Percentiles rank a stretch among this genome's conserved stretches.
Conservation (phyloP, 2,797 vertebrate species). For the Acanthornis magna region DNA sequence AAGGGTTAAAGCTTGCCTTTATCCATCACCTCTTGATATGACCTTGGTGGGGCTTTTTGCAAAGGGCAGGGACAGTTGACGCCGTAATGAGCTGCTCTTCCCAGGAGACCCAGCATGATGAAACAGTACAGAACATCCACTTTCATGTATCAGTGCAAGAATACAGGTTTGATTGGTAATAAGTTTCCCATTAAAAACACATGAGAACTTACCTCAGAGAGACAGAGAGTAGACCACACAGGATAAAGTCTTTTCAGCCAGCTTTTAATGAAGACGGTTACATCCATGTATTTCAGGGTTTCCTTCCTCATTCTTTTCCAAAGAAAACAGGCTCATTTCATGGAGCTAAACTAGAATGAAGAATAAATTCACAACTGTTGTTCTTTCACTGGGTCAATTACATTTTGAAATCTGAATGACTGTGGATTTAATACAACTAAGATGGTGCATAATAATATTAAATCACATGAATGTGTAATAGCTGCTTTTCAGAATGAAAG, state of each 20-base stretch:
- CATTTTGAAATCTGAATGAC: background rate
- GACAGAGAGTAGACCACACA: conserved; percentile 1
- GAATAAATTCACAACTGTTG: background rate
- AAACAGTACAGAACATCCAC: conserved; percentile 29
- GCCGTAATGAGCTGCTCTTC: conserved; percentile 48
- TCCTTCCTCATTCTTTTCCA: background rate
- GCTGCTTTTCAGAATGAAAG: background rate
- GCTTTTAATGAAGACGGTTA: conserved; percentile 46
- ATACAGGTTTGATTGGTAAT: conserved; percentile 35
- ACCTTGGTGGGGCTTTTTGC: conserved; percentile 50
- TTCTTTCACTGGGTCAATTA: background rate
- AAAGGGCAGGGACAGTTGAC: conserved; percentile 58
- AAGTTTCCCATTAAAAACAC: conserved; percentile 61
- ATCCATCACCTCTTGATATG: conserved; percentile 56
- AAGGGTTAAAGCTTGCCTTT: conserved; percentile 63
- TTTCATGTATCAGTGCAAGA: conserved; percentile 11
- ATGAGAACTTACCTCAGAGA: conserved; percentile 23
- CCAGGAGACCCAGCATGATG: conserved; percentile 34
- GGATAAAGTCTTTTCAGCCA: background rate
- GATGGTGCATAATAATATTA: background rate
- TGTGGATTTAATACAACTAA: background rate
- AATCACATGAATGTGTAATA: background rate
- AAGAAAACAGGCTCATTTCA: conserved; percentile 12
- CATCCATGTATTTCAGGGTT: background rate
- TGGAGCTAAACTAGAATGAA: background rate